Percentiles rank a stretch among this genome's conserved stretches.
Conservation (phyloP, 64 coral and sea anemone genomes). For the Montipora cactus region DNA sequence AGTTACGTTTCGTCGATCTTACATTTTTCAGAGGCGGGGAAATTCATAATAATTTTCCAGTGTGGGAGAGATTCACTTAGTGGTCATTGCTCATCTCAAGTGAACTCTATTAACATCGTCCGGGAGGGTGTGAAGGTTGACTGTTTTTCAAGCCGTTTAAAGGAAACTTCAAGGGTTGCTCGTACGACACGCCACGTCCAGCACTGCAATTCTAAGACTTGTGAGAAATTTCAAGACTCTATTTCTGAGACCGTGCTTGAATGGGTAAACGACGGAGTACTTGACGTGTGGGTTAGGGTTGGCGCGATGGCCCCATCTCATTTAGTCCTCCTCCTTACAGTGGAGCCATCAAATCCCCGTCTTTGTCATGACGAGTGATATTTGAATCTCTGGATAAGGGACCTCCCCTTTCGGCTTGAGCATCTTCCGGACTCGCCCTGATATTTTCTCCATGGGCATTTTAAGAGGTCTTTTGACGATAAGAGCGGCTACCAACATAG, state of each 20-base stretch:
- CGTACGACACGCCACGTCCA: not conserved
- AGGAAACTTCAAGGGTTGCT: slow-evolving; percentile 19
- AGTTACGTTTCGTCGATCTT: slow-evolving; percentile 19
- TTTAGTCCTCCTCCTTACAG: not conserved
- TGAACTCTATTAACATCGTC: not conserved
- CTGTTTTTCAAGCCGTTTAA: slow-evolving; percentile 25
- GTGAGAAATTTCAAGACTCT: slow-evolving; percentile 19
- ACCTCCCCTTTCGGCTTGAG: slow-evolving; percentile 9
- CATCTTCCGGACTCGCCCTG: not conserved
- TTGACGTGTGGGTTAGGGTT: not conserved
- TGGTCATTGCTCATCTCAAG: not conserved
- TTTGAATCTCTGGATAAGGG: slow-evolving; percentile 27
- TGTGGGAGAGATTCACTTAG: slow-evolving; percentile 4
- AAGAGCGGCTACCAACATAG: not conserved
- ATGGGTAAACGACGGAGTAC: not conserved
- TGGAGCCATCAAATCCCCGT: not conserved
- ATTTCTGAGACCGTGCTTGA: no score
- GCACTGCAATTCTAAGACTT: not conserved
- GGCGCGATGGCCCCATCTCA: not conserved
- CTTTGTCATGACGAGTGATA: not conserved
- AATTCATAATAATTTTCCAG: not conserved
- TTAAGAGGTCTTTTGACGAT: not conserved
- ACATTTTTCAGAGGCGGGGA: not conserved
- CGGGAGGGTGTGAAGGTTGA: slow-evolving; percentile 20
- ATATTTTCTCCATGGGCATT: not conserved